A percentile compares a stretch with the other conserved stretches of the same genome.
Conservation (phyloP, 2,113 vertebrate species). For the Eretmochelys imbricata region DNA sequence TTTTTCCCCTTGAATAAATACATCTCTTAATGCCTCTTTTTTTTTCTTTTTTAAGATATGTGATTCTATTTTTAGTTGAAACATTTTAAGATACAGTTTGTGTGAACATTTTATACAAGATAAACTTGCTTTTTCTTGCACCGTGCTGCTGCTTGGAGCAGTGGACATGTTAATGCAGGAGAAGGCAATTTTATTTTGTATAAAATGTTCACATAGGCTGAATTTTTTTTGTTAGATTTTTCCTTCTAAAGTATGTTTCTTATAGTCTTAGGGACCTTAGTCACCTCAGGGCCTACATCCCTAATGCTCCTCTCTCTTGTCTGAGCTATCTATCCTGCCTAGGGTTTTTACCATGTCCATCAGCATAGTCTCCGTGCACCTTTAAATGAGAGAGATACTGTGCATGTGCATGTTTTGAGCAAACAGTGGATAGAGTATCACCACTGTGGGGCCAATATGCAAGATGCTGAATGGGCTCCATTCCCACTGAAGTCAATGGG, state of each 20-base stretch:
- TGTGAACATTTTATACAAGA: background rate
- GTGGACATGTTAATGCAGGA: background rate
- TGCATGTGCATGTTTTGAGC: background rate
- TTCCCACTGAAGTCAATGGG: background rate
- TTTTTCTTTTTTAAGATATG: background rate
- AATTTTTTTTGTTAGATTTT: background rate
- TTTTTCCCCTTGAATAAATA: background rate
- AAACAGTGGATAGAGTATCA: background rate
- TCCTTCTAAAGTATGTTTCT: background rate
- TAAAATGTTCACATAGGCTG: background rate
- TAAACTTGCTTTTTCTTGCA: background rate
- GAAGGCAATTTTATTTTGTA: background rate
- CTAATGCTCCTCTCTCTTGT: background rate
- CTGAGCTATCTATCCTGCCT: background rate
- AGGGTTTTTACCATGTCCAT: background rate
- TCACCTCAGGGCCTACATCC: background rate
- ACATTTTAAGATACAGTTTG: background rate
- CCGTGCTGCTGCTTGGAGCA: background rate
- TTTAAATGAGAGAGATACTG: background rate
- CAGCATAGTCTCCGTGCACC: background rate
- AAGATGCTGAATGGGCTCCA: background rate
- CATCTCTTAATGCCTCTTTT: background rate
- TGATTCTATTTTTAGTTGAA: background rate
- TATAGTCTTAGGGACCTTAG: background rate
- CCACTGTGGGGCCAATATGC: background rate